These are phyloP conservation scores for Ciconia nigra DNA, from an alignment of 2,797 vertebrate genomes.

Conservation along the genomic window DNA sequence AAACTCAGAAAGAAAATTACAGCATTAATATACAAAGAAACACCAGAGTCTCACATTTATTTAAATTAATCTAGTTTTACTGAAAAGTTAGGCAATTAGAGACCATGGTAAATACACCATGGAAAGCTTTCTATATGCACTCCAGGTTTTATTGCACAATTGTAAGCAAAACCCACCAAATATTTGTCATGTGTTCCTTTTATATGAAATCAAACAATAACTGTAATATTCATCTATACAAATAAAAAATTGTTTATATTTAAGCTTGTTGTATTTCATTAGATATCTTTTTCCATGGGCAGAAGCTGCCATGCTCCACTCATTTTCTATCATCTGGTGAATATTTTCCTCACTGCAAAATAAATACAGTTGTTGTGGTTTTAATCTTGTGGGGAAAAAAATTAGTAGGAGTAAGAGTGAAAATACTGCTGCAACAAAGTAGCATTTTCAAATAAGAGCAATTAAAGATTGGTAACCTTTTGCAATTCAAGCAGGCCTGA, in stretches of 20 bases:
- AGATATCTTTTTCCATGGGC: neutral
- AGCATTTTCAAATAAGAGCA: slow-evolving; percentile 12
- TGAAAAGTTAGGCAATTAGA: neutral
- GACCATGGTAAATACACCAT: neutral
- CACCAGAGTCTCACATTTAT: neutral
- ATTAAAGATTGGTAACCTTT: neutral
- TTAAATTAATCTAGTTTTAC: slow-evolving; percentile 3
- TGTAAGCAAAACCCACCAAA: neutral
- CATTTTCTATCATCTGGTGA: neutral
- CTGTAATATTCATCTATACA: neutral
- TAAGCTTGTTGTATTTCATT: neutral
- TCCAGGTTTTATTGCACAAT: neutral
- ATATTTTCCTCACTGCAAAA: neutral
- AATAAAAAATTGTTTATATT: neutral
- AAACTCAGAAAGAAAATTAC: neutral
- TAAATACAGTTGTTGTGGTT: neutral
- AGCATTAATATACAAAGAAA: neutral
- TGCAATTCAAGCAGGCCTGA: neutral
- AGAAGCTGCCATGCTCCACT: neutral
- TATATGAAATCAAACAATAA: neutral
- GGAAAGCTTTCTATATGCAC: neutral
- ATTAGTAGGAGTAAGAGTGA: neutral
- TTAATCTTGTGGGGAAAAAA: neutral
- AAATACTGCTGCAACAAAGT: neutral
- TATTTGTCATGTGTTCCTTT: neutral